Conservation (phyloP, 2,113 vertebrate genomes). For the Prochilodus magdalenae region DNA sequence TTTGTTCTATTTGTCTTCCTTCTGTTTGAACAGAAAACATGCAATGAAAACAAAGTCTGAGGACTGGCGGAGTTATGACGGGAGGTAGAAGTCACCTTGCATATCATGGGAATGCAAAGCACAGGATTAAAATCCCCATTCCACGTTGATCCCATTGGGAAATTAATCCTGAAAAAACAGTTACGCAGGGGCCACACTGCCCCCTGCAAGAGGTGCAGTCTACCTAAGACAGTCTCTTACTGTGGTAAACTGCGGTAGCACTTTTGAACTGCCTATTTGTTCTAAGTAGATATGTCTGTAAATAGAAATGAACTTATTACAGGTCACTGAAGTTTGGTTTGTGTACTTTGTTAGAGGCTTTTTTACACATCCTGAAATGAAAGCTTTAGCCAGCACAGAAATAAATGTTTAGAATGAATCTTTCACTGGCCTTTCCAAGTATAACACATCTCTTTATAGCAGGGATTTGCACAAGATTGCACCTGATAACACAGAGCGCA, state of each 20-base stretch:
- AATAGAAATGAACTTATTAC: not conserved
- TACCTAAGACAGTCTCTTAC: not conserved
- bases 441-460: not conserved
- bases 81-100: constrained; percentile 45
- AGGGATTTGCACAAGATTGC: not conserved
- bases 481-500: not conserved
- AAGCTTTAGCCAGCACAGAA: not conserved
- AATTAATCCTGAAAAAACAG: constrained; percentile 62
- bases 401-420: not conserved
- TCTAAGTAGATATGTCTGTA: not conserved
- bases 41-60: constrained; percentile 18
- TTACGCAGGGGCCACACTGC: constrained; percentile 12
- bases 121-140: constrained; percentile 56
- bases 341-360: not conserved
- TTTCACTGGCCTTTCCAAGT: not conserved
- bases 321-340: not conserved
- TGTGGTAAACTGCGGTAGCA: not conserved
- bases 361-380: not conserved
- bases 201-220: constrained; percentile 3
- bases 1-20: constrained; percentile 7
- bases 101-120: constrained; percentile 49
- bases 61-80: not conserved
- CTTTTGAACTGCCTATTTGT: not conserved
- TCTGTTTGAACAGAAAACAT: constrained; percentile 53
- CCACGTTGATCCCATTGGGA: constrained; percentile 49